Evolutionary conservation across 1,140 invertebrate genomes (phyloP), one percentile per base, ranked within the genome.

Genomic region (Drosophila miranda): DNA sequence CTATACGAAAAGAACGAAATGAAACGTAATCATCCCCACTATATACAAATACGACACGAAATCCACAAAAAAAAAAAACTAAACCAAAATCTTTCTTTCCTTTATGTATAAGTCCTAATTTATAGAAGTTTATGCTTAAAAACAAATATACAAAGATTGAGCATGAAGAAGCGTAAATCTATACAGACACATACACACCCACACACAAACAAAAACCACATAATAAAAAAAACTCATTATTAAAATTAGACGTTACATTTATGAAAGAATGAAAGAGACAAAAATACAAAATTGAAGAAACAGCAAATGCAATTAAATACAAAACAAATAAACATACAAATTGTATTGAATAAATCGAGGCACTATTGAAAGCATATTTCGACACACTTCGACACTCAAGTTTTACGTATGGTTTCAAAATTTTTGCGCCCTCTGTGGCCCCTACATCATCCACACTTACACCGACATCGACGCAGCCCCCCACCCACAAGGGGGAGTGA

Each of bases 171-270:
- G 45, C 74, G 41, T 56, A 62, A 70, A 48, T 44, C 55, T 66
- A 59, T 83, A 75, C 59, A 68, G 30, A 64, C 54, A 60, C 16
- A 41, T 42, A 67, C 44, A 76, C 59, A 75, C 54, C 80, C 69
- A 75, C 51, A 59, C 58, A 74, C 62, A 78, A 59, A 62, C 45
- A 34, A 34, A 67, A 71, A 64, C 62, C 45, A 69, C 41, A 70
- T 70, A 74, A 75, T 70, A 76, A 45, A 38, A 38, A 19, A 78
- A 74, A 75, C 66, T 82, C 60, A 82, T 82, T 82, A 82, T 82
- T 80, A 86, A 84, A 81, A 75, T 86, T 86, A 86, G 81, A 87
- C 88, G 88, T 90, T 90, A 90, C 84, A 88, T 82, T 89, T 89
- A 86, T 86, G 77, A 81, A 84, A 78, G 88, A 89, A 78, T 59